Evolutionary conservation across 1,140 invertebrate species (phyloP).

Genomic region (Drosophila lacteicornis): DNA sequence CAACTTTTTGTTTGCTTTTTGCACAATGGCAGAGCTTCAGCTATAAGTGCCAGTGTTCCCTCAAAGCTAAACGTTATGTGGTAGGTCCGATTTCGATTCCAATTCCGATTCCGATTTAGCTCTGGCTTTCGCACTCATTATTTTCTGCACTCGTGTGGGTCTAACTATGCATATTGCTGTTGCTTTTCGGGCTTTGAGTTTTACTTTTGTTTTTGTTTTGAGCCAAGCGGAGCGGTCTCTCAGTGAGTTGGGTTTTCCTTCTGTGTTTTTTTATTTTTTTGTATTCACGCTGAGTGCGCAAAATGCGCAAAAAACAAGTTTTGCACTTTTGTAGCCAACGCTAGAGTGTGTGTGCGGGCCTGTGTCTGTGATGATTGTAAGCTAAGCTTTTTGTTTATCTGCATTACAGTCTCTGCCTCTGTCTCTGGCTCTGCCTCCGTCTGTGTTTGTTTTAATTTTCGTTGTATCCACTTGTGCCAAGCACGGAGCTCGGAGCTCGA

Average conservation of each 20-base stretch:
- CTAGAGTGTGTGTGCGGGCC: conserved; percentile 15
- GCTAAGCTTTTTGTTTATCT: conserved; percentile 63
- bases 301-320: conserved; percentile 83
- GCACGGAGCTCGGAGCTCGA: conserved; percentile 65
- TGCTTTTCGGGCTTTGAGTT: conserved; percentile 51
- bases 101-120: conserved; percentile 6
- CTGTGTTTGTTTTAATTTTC: conserved; percentile 77
- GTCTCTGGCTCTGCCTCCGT: conserved; percentile 37
- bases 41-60: neutral
- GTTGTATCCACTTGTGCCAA: conserved; percentile 80
- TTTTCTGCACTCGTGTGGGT: conserved; percentile 2
- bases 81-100: conserved; percentile 54
- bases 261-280: neutral
- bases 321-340: conserved; percentile 70
- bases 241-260: conserved; percentile 36
- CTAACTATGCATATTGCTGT: conserved; percentile 21
- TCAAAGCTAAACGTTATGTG: conserved; percentile 57
- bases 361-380: conserved; percentile 36
- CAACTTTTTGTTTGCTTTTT: conserved; percentile 23
- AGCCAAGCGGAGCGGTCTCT: conserved; percentile 21
- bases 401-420: conserved; percentile 36
- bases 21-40: conserved; percentile 8
- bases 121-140: conserved; percentile 22
- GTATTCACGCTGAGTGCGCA: conserved; percentile 76
- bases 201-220: conserved; percentile 65